phyloP scores from a whole-genome alignment of 2,113 vertebrate genomes.

The Cyphomyrus plagiostoma region DNA sequence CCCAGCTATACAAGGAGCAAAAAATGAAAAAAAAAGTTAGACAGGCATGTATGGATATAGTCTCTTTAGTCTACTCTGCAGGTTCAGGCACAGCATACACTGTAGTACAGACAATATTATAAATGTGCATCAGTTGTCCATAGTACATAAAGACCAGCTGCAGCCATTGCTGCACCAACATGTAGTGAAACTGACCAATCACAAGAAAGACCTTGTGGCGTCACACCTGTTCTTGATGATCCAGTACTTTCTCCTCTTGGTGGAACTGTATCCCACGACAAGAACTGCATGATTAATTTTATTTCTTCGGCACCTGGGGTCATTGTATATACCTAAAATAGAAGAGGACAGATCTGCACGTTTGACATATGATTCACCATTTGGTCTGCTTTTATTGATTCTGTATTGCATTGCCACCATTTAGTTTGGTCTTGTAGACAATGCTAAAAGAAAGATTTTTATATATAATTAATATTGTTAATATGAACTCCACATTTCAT shows the following conservation, averaged over 20 bases:
- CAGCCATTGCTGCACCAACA: background rate
- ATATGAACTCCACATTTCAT: too few relatives aligned
- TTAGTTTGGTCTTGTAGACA: background rate
- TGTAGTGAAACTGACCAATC: background rate
- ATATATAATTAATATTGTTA: too few relatives aligned
- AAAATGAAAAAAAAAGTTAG: background rate
- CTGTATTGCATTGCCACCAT: background rate
- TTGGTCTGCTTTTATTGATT: background rate
- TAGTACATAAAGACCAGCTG: background rate
- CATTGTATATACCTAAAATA: slow-evolving; percentile 77
- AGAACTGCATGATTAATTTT: slow-evolving; percentile 83
- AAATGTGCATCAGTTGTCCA: background rate
- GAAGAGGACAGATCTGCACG: background rate
- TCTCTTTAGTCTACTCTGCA: background rate
- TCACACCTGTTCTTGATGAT: slow-evolving; percentile 93
- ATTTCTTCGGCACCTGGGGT: slow-evolving; percentile 67
- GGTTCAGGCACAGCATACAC: background rate
- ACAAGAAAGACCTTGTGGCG: background rate
- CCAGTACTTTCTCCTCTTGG: slow-evolving; percentile 76
- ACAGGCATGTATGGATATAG: background rate
- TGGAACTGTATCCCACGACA: slow-evolving; percentile 77
- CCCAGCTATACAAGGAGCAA: slow-evolving; percentile 55
- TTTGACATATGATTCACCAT: background rate
- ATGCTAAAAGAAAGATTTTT: too few relatives aligned
- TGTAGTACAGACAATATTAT: background rate